Base-by-base conservation (phyloP, 2,113 vertebrate species). In the Camelus bactrianus region DNA sequence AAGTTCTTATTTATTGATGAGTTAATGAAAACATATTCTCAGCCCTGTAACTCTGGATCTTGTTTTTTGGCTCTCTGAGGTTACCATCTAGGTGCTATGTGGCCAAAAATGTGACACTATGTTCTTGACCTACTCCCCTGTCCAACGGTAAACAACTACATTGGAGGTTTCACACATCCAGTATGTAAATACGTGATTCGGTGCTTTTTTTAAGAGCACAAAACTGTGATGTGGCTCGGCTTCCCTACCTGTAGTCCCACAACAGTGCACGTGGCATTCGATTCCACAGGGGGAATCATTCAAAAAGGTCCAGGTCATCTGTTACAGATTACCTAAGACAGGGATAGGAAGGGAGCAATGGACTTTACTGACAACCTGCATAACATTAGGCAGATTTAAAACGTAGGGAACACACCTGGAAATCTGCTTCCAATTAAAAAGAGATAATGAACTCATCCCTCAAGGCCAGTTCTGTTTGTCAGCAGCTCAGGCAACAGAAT, bases 371-470 rank as follows among this genome's bases (percentile, higher is more conserved):
- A 97, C 92, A 97, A 97, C 95, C 35, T 85, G 97, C 97, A 22
- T 97, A 98, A 98, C 95, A 98, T 88, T 73, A 95, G 95, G 97
- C 96, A 98, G 93, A 93, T 95, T 98, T 98, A 97, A 91, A 98
- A 98, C 97, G 94, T 98, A 98, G 98, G 98, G 98, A 98, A 99
- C 98, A 98, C 98, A 99, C 98, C 98, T 99, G 98, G 98, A 99
- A 99, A 99, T 99, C 98, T 98, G 98, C 97, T 98, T 98, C 98
- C 99, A 99, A 99, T 99, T 99, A 99, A 99, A 98, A 99, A 98
- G 98, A 98, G 98, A 99, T 99, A 99, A 99, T 98, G 98, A 99
- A 98, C 97, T 97, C 97, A 98, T 99, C 99, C 98, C 98, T 99
- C 99, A 99, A 98, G 98, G 97, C 97, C 98, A 99, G 98, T 95